Base-by-base conservation (phyloP, 2,888 invertebrate species). In the Drosophila merina region DNA sequence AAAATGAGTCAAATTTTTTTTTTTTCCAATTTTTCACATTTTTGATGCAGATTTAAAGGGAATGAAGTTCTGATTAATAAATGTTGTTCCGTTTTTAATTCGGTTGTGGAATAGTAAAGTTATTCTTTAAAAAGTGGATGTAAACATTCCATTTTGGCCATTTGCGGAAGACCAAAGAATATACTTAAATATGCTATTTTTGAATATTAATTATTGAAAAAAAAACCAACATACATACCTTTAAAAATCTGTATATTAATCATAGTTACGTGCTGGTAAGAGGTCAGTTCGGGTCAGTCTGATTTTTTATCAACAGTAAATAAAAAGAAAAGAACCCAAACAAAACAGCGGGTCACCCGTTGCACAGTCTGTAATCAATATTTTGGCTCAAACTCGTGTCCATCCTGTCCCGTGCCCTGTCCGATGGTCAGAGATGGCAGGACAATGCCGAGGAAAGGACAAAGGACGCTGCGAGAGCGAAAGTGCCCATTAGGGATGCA, bases 401-500 rank as follows among this genome's bases (percentile, higher is more conserved):
- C 59, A 72, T 58, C 69, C 62, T 57, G 62, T 55, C 72, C 51
- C 60, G 49, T 36, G 31, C 33, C 45, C 42, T 67, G 57, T 70
- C 55, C 60, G 40, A 47, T 62, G 79, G 72, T 59, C 68, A 72
- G 62, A 64, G 68, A 75, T 70, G 38, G 31, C 42, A 49, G 25
- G 49, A 86, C 84, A 86, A 83, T 63, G 58, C 49, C 56, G 54
- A 47, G 48, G 30, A n/a, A 31, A 31, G 52, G 59, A 69, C 40
- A 20, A 36, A 38, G 52, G 52, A 71, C 7, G 50, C 50, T 38
- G n/a, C 38, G 72, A 86, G 80, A 83, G 74, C 71, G 77, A 88
- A 88, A 88, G 84, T 88, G 76, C 84, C 86, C 86, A 87, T 82
- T 85, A 87, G 86, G 82, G 74, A 86, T 72, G 64, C 74, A 62